Evolutionary conservation across 2,113 vertebrate genomes (phyloP).

Genomic region (Pipa parva): DNA sequence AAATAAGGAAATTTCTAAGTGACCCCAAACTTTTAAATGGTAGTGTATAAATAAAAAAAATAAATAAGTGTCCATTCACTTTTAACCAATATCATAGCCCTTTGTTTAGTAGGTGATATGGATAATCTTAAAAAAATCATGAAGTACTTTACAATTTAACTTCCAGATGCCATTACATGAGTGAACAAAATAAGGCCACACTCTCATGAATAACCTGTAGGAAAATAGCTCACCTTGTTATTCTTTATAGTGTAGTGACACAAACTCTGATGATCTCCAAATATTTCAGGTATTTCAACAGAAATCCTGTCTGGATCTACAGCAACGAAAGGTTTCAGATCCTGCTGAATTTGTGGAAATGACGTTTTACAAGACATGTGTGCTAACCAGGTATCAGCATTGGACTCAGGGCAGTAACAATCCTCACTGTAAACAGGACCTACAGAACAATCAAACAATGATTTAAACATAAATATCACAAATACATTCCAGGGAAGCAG

Average conservation of each 20-base stretch:
- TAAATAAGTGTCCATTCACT: too few relatives aligned
- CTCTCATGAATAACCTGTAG: neutral
- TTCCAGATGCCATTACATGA: too few relatives aligned
- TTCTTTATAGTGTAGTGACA: slow-evolving; percentile 96
- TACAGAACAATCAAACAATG: slow-evolving; percentile 46
- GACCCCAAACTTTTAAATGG: too few relatives aligned
- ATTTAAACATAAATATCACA: slow-evolving; percentile 9
- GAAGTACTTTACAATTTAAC: too few relatives aligned
- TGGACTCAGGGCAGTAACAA: slow-evolving; percentile 83
- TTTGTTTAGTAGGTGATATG: too few relatives aligned
- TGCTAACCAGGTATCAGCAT: slow-evolving; percentile 70
- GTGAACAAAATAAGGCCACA: too few relatives aligned
- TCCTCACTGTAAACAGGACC: slow-evolving; percentile 90
- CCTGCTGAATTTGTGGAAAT: slow-evolving; percentile 81
- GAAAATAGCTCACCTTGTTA: slow-evolving; percentile 72
- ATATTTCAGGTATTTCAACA: slow-evolving; percentile 82
- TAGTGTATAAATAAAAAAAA: too few relatives aligned
- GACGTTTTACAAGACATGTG: slow-evolving; percentile 80
- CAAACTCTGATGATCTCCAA: slow-evolving; percentile 90
- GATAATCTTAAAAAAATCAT: too few relatives aligned
- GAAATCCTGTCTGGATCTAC: slow-evolving; percentile 84
- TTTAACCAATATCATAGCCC: too few relatives aligned
- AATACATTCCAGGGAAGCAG: too few relatives aligned
- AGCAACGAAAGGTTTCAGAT: slow-evolving; percentile 69
- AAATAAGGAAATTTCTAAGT: too few relatives aligned